Base-by-base conservation (phyloP, 2,113 vertebrate genomes). In the Ranitomeya imitator region DNA sequence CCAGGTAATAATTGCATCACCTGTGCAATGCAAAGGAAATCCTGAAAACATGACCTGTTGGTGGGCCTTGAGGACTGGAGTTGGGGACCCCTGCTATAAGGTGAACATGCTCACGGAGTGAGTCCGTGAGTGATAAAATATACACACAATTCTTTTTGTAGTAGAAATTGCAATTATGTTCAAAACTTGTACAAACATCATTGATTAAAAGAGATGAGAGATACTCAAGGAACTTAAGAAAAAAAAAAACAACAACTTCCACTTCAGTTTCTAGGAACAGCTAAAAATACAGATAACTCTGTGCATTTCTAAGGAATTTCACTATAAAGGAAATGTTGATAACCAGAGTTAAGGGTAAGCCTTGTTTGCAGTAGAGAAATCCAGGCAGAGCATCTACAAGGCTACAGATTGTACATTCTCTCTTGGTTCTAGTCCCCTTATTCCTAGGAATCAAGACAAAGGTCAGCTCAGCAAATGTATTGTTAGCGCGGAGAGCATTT, bases 261-360 rank as follows among this genome's bases (percentile, higher is more conserved):
- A 7, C 51, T 4, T n/a, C 21, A 54, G 31, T 67, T 83, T 83
- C 37, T 26, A 67, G 26, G 63, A 71, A 55, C 19, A 15, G 31
- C 31, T 83, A 67, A 83, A 55, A 67, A 84, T 71, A 69, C 12
- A 71, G 26, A 31, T 26, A 51, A 7, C 45, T 0, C 11, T 26
- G 26, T 26, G 57, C 77, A 79, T 79, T 79, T 84, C 65, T 18
- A n/a, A 26, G 16, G 51, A 71, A 84, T 71, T 65, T 83, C 82
- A 79, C 16, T 14, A 23, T 15, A 26, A 57, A 23, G 77, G 77
- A 79, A 79, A 45, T 57, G 54, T 18, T 79, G 57, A 79, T 16
- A 15, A 59, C 21, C 12, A 26, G 13, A 23, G 77, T 26, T 26
- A 80, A 19, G 45, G 45, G 9, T 52, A 18, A 19, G 45, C 12